phyloP scores from a whole-genome alignment of 2,113 vertebrate species.

The Oreochromis spilurus region DNA sequence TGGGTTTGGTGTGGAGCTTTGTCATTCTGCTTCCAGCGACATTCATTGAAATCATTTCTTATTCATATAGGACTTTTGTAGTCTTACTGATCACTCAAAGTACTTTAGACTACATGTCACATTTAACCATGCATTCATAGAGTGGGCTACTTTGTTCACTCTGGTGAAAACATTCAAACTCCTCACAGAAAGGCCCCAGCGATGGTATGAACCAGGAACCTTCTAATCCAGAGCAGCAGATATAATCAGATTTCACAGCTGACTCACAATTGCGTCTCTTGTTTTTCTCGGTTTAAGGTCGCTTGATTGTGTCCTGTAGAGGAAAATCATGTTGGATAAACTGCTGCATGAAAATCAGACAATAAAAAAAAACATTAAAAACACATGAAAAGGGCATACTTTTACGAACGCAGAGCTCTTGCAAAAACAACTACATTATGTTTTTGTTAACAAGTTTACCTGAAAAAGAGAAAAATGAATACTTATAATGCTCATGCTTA shows the following conservation, averaged over 20 bases:
- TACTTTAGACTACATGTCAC: neutral
- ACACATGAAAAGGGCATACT: neutral
- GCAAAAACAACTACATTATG: neutral
- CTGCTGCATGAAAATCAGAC: neutral
- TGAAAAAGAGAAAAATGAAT: neutral
- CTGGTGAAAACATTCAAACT: neutral
- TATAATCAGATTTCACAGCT: neutral
- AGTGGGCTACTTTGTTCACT: neutral
- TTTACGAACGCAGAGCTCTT: fast-evolving
- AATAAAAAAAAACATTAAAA: neutral
- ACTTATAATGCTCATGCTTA: neutral
- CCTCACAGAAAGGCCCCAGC: neutral
- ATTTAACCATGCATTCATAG: neutral
- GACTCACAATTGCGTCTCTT: neutral
- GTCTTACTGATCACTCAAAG: neutral
- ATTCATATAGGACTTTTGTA: neutral
- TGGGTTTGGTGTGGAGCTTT: neutral
- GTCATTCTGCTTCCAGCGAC: neutral
- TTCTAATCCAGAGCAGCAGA: neutral
- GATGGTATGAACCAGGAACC: neutral
- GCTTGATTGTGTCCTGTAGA: neutral
- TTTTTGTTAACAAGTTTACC: neutral
- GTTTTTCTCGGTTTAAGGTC: neutral
- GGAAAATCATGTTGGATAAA: neutral
- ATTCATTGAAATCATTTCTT: neutral